Evolutionary conservation across 2,888 invertebrate genomes (phyloP).

Genomic region (Spicauda simplicius): DNA sequence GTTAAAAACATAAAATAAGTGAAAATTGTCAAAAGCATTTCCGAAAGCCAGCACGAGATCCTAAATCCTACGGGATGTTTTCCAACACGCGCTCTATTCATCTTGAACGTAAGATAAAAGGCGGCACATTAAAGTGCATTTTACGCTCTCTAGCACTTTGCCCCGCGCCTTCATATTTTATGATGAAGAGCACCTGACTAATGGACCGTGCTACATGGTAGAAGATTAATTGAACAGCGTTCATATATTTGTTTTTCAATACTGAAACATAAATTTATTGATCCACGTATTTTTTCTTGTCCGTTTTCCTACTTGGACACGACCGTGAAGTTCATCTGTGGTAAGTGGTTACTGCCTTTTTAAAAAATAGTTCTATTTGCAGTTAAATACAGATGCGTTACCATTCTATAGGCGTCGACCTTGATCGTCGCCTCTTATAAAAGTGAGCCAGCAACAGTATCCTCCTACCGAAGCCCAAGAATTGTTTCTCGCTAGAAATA

Average conservation of each 20-base stretch:
- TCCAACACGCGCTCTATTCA: conserved; percentile 9
- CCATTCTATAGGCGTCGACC: too few species aligned
- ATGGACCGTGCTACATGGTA: conserved; percentile 12
- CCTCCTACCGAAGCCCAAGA: too few species aligned
- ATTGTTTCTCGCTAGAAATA: too few species aligned
- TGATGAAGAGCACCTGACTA: conserved; percentile 25
- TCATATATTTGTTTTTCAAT: not conserved
- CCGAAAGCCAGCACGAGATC: not conserved
- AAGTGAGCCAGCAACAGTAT: too few species aligned
- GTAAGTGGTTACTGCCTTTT: too few species aligned
- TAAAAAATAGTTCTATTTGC: too few species aligned
- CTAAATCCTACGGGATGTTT: conserved; percentile 6
- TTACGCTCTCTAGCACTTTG: conserved; percentile 24
- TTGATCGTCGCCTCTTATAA: too few species aligned
- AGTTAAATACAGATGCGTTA: too few species aligned
- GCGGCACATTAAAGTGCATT: conserved; percentile 30
- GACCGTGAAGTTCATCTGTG: too few species aligned
- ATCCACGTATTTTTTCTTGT: too few species aligned
- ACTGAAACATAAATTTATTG: too few species aligned
- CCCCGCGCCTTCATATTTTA: conserved; percentile 2
- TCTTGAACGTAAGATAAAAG: conserved; percentile 28
- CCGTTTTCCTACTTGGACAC: too few species aligned
- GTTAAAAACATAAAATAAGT: not conserved
- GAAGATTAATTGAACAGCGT: conserved; percentile 2
- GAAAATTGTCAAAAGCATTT: conserved; percentile 1